Evolutionary conservation across 2,888 invertebrate species (phyloP).

Genomic region (Sinopyrophorus schimmeli): DNA sequence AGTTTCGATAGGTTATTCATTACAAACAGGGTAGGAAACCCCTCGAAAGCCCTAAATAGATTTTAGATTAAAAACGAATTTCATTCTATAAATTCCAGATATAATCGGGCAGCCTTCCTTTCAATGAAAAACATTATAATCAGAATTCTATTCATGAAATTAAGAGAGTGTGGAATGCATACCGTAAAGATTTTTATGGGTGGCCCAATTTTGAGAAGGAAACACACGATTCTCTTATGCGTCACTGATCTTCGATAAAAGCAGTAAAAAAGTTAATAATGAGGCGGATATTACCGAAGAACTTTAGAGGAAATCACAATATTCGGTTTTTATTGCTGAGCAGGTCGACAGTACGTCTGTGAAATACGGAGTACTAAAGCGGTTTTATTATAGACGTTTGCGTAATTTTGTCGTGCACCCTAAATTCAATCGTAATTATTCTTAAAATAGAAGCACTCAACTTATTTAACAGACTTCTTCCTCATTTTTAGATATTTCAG

Average conservation of each 20-base stretch:
- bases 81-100: slow-evolving; percentile 20
- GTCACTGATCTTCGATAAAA: neutral
- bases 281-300: slow-evolving; percentile 5
- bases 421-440: slow-evolving; percentile 6
- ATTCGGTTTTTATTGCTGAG: slow-evolving; percentile 11
- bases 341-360: slow-evolving; percentile 16
- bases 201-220: slow-evolving; percentile 4
- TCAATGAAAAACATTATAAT: slow-evolving; percentile 13
- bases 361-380: slow-evolving; percentile 13
- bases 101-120: slow-evolving; percentile 10
- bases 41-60: slow-evolving; percentile 10
- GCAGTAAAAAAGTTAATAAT: slow-evolving; percentile 8
- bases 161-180: neutral
- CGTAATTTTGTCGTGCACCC: slow-evolving; percentile 11
- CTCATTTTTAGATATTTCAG: slow-evolving; percentile 6
- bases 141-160: slow-evolving; percentile 10
- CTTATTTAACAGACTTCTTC: neutral
- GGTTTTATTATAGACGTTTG: slow-evolving; percentile 19
- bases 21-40: slow-evolving; percentile 13
- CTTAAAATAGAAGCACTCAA: slow-evolving; percentile 3
- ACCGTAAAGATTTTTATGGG: neutral
- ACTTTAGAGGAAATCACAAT: slow-evolving; percentile 12
- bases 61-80: slow-evolving; percentile 19
- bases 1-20: slow-evolving; percentile 18
- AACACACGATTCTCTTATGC: neutral